Evolutionary conservation across 2,888 invertebrate species (phyloP).

Genomic region (Polydrusus pterygomalis): DNA sequence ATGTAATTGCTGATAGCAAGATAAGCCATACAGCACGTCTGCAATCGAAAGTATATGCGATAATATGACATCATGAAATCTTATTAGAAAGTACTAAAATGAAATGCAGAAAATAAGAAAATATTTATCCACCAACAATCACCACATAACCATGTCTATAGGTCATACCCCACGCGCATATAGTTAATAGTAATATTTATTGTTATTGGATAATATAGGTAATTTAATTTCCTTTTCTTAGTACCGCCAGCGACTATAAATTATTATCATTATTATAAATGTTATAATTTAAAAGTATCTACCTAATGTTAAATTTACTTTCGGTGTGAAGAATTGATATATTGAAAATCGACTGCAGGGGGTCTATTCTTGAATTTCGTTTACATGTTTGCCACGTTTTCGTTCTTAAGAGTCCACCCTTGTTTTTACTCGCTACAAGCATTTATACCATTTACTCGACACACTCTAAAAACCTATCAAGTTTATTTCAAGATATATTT

Average conservation of each 20-base stretch:
- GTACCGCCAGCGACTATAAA: slow-evolving; percentile 46
- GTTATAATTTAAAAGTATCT: slow-evolving; percentile 29
- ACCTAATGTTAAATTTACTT: slow-evolving; percentile 24
- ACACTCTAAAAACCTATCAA: too few relatives aligned
- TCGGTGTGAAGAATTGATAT: slow-evolving; percentile 4
- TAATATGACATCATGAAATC: slow-evolving; percentile 47
- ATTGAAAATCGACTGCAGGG: slow-evolving; percentile 2
- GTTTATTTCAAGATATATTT: too few relatives aligned
- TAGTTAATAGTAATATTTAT: slow-evolving; percentile 54
- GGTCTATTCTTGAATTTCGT: neutral
- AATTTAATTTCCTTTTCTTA: slow-evolving; percentile 56
- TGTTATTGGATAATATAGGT: slow-evolving; percentile 54
- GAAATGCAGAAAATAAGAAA: slow-evolving; percentile 42
- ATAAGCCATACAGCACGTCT: slow-evolving; percentile 36
- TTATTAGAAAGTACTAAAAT: slow-evolving; percentile 52
- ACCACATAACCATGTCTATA: slow-evolving; percentile 43
- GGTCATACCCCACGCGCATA: slow-evolving; percentile 45
- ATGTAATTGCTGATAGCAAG: neutral
- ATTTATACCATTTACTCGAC: too few relatives aligned
- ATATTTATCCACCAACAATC: slow-evolving; percentile 41
- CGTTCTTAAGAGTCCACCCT: too few relatives aligned
- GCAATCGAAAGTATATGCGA: slow-evolving; percentile 45
- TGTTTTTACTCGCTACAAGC: too few relatives aligned
- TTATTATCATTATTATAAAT: slow-evolving; percentile 35
- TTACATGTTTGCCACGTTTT: too few relatives aligned